Conservation (phyloP, 92 coral and sea anemone species). For the Metridium senile region DNA sequence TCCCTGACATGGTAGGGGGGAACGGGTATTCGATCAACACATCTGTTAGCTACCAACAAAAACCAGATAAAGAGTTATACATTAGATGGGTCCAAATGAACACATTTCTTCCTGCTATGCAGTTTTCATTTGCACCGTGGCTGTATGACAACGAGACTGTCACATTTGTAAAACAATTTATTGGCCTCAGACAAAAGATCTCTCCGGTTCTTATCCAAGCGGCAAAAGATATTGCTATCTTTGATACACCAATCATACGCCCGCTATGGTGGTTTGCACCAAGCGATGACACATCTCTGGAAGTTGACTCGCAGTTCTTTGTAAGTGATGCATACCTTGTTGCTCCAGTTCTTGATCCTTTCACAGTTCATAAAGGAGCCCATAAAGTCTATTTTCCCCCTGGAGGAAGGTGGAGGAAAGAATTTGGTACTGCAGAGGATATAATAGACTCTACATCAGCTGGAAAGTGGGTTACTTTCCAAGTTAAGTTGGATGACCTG, state of each 20-base stretch:
- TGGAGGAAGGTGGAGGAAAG: conserved; percentile 67
- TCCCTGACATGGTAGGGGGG: conserved; percentile 86
- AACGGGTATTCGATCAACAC: conserved; percentile 40
- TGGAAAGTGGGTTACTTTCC: conserved; percentile 55
- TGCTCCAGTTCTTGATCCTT: conserved; percentile 72
- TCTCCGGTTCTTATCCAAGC: conserved; percentile 48
- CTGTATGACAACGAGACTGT: conserved; percentile 63
- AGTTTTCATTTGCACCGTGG: conserved; percentile 79
- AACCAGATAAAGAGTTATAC: conserved; percentile 70
- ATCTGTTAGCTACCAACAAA: background rate
- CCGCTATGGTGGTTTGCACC: conserved; percentile 94
- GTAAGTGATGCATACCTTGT: conserved; percentile 67
- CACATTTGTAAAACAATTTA: conserved; percentile 43
- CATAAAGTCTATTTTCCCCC: conserved; percentile 68
- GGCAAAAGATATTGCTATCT: conserved; percentile 59
- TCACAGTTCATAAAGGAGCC: conserved; percentile 35
- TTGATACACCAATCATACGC: conserved; percentile 69
- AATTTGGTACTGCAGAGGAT: conserved; percentile 41
- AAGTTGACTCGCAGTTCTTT: conserved; percentile 65
- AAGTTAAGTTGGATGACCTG: conserved; percentile 53
- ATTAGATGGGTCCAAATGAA: conserved; percentile 84
- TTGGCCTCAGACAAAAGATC: conserved; percentile 49
- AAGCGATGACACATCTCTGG: conserved; percentile 53
- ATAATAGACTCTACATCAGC: conserved; percentile 31
- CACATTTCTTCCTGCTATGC: conserved; percentile 74